Percentiles rank a stretch among this genome's conserved stretches.
These are phyloP conservation scores for Macaria liturata DNA, from an alignment of 2,888 invertebrate species.

Conservation along the genomic window DNA sequence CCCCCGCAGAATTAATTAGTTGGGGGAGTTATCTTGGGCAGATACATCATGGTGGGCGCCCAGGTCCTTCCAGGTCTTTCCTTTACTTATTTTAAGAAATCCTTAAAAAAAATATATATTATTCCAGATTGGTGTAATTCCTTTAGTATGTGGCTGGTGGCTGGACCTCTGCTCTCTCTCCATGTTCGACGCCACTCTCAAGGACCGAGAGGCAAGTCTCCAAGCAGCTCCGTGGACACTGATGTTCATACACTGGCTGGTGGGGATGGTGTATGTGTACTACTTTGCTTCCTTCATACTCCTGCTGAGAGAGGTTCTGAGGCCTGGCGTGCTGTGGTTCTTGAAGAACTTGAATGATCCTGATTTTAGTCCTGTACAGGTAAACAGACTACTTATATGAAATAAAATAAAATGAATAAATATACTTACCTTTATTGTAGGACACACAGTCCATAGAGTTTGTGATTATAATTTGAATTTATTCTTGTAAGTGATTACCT, in stretches of 20 bases:
- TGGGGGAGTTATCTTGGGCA: no score
- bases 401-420: no score
- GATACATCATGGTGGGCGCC: no score
- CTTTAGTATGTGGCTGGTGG: conserved; percentile 99
- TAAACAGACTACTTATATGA: conserved; percentile 41
- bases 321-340: conserved; percentile 99
- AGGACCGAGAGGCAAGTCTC: conserved; percentile 94
- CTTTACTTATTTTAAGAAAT: no score
- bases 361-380: conserved; percentile 99
- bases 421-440: no score
- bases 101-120: no score
- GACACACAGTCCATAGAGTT: no score
- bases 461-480: no score
- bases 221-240: conserved; percentile 97
- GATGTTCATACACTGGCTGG: conserved; percentile 99
- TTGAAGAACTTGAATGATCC: conserved; percentile 99
- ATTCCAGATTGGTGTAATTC: conserved; percentile 93
- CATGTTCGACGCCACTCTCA: conserved; percentile 94
- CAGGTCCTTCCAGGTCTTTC: no score
- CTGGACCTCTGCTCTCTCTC: conserved; percentile 98
- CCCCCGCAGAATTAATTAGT: no score
- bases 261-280: conserved; percentile 99
- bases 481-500: no score
- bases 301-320: conserved; percentile 94
- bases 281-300: conserved; percentile 99